Evolutionary conservation across 1,140 invertebrate species (phyloP).

Genomic region (Lethrus apterus): DNA sequence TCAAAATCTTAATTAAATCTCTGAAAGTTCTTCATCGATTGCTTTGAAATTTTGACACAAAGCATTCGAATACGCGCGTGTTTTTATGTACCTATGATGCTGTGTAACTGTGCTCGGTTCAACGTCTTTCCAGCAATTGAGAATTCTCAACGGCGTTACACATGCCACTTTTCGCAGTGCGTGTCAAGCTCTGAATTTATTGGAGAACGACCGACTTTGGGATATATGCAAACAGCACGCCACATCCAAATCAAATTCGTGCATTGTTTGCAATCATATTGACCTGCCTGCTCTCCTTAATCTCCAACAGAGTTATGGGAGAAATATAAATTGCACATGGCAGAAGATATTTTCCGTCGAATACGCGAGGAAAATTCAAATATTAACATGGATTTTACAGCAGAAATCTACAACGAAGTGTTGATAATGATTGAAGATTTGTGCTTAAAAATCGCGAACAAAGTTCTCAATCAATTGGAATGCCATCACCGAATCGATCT

Average conservation of each 20-base stretch:
- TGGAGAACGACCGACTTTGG: conserved; percentile 23
- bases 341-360: conserved; percentile 33
- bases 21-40: no score
- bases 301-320: conserved; percentile 32
- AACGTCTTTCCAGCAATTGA: conserved; percentile 35
- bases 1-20: no score
- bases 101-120: conserved; percentile 32
- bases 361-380: conserved; percentile 4
- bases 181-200: conserved; percentile 13
- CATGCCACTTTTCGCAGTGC: conserved; percentile 16
- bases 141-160: conserved; percentile 33
- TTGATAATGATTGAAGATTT: conserved; percentile 31
- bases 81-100: conserved; percentile 18
- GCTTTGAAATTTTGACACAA: no score
- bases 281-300: conserved; percentile 27
- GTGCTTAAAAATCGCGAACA: conserved; percentile 28
- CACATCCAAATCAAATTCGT: conserved; percentile 36
- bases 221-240: conserved; percentile 26
- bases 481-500: conserved; percentile 25
- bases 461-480: conserved; percentile 25
- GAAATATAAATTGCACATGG: conserved; percentile 35
- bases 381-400: conserved; percentile 20
- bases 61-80: no score
- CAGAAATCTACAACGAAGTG: conserved; percentile 31
- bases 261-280: conserved; percentile 38